Evolutionary conservation across 2,888 invertebrate species (phyloP).

Genomic region (Plebejus melissa): DNA sequence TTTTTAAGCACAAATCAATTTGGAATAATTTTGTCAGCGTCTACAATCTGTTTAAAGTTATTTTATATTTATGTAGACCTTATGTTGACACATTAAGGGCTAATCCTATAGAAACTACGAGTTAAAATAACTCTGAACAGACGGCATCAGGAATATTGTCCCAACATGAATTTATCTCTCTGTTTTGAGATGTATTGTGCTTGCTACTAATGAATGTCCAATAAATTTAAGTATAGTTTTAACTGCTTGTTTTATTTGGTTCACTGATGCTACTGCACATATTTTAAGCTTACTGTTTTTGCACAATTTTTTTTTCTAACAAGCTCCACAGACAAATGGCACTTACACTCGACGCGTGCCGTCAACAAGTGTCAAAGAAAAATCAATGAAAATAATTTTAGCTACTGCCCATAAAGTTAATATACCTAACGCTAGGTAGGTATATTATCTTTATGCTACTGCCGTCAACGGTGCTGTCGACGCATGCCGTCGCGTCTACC

Average conservation of each 20-base stretch:
- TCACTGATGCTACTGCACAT: not conserved
- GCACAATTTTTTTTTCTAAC: too few relatives aligned
- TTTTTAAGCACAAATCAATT: conserved; percentile 70
- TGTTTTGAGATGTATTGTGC: conserved; percentile 67
- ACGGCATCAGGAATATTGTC: conserved; percentile 69
- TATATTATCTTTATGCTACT: too few relatives aligned
- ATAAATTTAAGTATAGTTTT: conserved; percentile 78
- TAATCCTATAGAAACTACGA: not conserved
- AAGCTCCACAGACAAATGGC: too few relatives aligned
- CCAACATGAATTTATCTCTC: conserved; percentile 71
- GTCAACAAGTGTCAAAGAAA: too few relatives aligned
- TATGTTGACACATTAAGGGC: not conserved
- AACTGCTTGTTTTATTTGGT: conserved; percentile 62
- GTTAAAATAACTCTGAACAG: not conserved
- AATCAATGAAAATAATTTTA: too few relatives aligned
- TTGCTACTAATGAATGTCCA: conserved; percentile 70
- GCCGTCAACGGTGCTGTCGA: too few relatives aligned
- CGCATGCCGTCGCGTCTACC: too few relatives aligned
- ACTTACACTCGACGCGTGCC: too few relatives aligned
- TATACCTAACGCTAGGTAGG: too few relatives aligned
- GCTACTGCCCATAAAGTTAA: too few relatives aligned
- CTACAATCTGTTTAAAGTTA: conserved; percentile 33
- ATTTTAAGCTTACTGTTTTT: not conserved
- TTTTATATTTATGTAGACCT: too few relatives aligned
- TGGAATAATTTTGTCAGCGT: conserved; percentile 72